Evolutionary conservation across 2,888 invertebrate genomes (phyloP).

Genomic region (Argyra leucocephala): DNA sequence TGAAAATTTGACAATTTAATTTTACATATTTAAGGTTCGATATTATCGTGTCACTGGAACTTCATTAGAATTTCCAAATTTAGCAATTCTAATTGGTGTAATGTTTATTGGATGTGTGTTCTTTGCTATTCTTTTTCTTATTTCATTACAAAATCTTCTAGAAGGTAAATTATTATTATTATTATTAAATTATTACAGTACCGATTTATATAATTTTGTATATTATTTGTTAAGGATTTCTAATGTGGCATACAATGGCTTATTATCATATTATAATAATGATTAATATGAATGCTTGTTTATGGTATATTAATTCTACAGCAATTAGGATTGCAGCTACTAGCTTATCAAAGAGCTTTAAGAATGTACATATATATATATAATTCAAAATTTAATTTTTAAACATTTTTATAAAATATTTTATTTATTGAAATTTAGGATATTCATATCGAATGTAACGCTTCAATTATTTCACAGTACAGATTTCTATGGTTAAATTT

Average conservation of each 20-base stretch:
- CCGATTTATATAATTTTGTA: no score
- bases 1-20: no score
- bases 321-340: conserved; percentile 53
- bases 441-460: conserved; percentile 48
- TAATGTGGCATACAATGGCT: conserved; percentile 50
- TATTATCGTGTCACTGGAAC: conserved; percentile 52
- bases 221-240: conserved; percentile 43
- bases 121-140: conserved; percentile 51
- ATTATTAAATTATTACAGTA: no score
- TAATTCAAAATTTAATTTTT: neutral
- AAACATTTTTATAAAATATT: neutral
- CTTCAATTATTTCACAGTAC: conserved; percentile 52
- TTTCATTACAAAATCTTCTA: conserved; percentile 52
- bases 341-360: conserved; percentile 47
- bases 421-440: conserved; percentile 43
- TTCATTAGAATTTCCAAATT: conserved; percentile 52
- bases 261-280: conserved; percentile 54
- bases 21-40: conserved; percentile 41
- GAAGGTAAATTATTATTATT: conserved; percentile 40
- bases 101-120: conserved; percentile 55
- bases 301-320: conserved; percentile 59
- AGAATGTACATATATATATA: conserved; percentile 36
- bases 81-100: conserved; percentile 53
- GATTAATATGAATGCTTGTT: conserved; percentile 60
- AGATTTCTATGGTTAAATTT: conserved; percentile 56